Conservation (phyloP, 2,888 invertebrate species). For the Cosmorhoe ocellata region DNA sequence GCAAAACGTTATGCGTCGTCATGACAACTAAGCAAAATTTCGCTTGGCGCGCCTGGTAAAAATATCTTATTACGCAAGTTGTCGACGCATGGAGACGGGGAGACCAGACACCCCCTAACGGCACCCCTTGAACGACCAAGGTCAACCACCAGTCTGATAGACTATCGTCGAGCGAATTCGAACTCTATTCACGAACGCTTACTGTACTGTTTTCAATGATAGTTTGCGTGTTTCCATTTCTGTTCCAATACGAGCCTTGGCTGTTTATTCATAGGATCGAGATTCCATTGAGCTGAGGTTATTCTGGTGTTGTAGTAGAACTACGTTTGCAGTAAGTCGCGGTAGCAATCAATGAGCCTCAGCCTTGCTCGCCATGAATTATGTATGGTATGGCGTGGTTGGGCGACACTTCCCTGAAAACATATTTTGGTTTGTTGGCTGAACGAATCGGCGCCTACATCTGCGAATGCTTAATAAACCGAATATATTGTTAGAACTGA, state of each 20-base stretch:
- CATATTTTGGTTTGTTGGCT: conserved; percentile 39
- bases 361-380: conserved; percentile 60
- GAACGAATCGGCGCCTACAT: conserved; percentile 28
- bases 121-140: conserved; percentile 65
- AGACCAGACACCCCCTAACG: conserved; percentile 57
- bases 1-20: conserved; percentile 43
- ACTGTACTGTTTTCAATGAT: conserved; percentile 37
- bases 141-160: conserved; percentile 56
- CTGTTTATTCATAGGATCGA: conserved; percentile 34
- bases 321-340: conserved; percentile 47
- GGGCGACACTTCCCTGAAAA: conserved; percentile 53
- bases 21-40: conserved; percentile 48
- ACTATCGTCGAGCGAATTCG: conserved; percentile 35
- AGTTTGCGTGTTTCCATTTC: conserved; percentile 13
- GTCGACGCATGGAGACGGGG: conserved; percentile 57
- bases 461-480: conserved; percentile 8
- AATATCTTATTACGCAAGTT: conserved; percentile 73
- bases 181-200: conserved; percentile 31
- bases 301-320: conserved; percentile 42
- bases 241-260: conserved; percentile 37
- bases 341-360: conserved; percentile 69
- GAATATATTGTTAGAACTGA: not conserved
- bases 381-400: conserved; percentile 54
- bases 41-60: conserved; percentile 49
- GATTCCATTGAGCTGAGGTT: conserved; percentile 36